Conservation (phyloP, 2,113 vertebrate species). For the Ranitomeya variabilis region DNA sequence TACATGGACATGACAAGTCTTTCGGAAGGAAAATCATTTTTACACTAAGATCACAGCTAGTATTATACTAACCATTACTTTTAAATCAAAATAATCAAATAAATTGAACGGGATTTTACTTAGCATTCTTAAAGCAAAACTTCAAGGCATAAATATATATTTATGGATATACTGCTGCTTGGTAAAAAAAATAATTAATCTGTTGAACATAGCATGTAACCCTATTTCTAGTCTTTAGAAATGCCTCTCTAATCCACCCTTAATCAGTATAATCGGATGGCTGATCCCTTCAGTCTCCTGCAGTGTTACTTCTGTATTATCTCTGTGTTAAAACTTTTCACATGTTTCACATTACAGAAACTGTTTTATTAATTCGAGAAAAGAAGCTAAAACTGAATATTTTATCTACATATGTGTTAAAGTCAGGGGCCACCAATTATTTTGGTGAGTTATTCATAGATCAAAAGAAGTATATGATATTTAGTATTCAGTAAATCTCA, state of each 20-base stretch:
- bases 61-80: background rate
- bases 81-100: background rate
- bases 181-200: background rate
- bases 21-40: background rate
- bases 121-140: too few species aligned
- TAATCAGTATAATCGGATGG: slow-evolving; percentile 13
- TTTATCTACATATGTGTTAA: too few species aligned
- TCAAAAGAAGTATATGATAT: too few species aligned
- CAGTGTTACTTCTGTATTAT: slow-evolving; percentile 25
- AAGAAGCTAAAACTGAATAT: too few species aligned
- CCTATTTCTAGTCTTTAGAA: background rate
- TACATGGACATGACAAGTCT: too few species aligned
- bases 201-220: background rate
- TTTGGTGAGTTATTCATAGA: too few species aligned
- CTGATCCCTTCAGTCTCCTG: background rate
- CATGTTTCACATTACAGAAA: background rate
- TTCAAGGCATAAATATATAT: too few species aligned
- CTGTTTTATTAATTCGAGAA: background rate
- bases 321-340: background rate
- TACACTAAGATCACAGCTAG: background rate
- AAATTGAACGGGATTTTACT: background rate
- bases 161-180: background rate
- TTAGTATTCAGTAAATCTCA: too few species aligned
- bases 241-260: background rate
- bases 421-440: too few species aligned